Evolutionary conservation across 2,797 vertebrate genomes (phyloP).

Genomic region (Poliocrania exsul): DNA sequence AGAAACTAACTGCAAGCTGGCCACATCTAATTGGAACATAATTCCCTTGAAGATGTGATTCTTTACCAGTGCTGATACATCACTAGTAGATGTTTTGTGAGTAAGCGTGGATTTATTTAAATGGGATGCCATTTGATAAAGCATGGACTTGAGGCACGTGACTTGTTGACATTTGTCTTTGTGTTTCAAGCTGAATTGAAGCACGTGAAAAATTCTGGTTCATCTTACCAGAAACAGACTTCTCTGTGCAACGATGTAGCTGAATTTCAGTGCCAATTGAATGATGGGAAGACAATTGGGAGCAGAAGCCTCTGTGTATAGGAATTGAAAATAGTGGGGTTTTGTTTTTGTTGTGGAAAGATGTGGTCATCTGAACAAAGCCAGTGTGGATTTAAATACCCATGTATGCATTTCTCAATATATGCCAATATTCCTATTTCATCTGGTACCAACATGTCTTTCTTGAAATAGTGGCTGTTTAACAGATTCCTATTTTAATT

Average conservation of each 20-base stretch:
- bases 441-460: neutral
- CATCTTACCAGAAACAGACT: neutral
- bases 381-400: neutral
- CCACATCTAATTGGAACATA: neutral
- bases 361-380: neutral
- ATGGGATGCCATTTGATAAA: neutral
- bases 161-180: neutral
- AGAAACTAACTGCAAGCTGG: neutral
- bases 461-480: neutral
- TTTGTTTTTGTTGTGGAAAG: neutral
- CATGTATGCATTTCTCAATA: neutral
- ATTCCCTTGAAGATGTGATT: neutral
- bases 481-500: neutral
- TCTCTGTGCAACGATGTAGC: neutral
- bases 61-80: neutral
- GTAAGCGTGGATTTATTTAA: neutral
- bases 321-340: neutral
- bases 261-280: neutral
- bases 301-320: neutral
- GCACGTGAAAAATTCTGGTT: neutral
- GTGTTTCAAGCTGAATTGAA: neutral
- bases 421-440: neutral
- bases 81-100: neutral
- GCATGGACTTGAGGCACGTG: rapidly evolving
- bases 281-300: neutral